Conservation (phyloP, 2,113 vertebrate genomes). For the Otis tarda region DNA sequence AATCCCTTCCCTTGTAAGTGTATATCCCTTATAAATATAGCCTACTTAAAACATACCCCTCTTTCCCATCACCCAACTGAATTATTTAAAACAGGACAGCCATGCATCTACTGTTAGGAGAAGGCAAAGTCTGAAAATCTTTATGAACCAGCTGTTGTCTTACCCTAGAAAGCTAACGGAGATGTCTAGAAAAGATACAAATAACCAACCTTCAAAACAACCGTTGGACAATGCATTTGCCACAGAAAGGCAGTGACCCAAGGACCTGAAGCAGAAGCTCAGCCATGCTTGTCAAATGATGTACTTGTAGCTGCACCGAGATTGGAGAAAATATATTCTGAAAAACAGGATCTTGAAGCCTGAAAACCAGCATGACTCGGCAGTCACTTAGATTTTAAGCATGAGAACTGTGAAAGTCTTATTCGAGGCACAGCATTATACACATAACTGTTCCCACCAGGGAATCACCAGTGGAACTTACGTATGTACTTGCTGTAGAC, state of each 20-base stretch:
- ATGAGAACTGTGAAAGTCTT: not conserved
- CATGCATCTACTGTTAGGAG: not conserved
- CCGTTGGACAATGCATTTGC: not conserved
- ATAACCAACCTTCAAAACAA: not conserved
- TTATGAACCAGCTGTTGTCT: not conserved
- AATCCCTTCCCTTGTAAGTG: fast-evolving
- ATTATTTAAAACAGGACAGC: not conserved
- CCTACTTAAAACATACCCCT: too few species aligned
- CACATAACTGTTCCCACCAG: not conserved
- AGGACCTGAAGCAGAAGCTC: slow-evolving; percentile 18
- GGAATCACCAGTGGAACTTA: not conserved
- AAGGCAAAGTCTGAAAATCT: not conserved
- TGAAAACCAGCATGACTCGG: not conserved
- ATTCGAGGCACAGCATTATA: not conserved
- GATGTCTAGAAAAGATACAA: not conserved
- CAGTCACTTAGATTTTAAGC: not conserved
- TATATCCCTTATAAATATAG: too few species aligned
- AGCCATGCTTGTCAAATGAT: slow-evolving; percentile 15
- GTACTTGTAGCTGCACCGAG: not conserved
- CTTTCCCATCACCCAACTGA: not conserved
- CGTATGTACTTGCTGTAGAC: not conserved
- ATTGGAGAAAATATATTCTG: not conserved
- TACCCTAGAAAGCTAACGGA: not conserved
- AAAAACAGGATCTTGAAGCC: not conserved
- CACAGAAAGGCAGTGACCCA: slow-evolving; percentile 4